These are phyloP conservation scores for Ellobius talpinus DNA, from an alignment of 2,113 vertebrate genomes.

Conservation along the genomic window DNA sequence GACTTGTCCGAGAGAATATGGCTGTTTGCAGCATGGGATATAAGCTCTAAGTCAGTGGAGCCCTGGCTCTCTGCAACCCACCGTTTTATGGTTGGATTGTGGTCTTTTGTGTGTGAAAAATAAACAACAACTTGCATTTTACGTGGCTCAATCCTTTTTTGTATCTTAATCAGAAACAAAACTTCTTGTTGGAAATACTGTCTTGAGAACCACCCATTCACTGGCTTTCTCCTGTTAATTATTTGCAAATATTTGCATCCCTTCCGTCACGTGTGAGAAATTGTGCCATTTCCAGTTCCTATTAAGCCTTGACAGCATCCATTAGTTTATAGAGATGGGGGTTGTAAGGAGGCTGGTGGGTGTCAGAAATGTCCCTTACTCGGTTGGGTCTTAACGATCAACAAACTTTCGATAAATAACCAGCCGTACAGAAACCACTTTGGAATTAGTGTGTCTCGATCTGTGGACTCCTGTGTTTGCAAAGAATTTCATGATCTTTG, in stretches of 20 bases:
- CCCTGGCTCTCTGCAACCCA: slow-evolving; percentile 5
- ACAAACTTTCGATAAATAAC: background rate
- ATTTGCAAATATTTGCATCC: slow-evolving; percentile 29
- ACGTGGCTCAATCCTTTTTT: background rate
- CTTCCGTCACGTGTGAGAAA: background rate
- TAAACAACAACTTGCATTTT: slow-evolving; percentile 14
- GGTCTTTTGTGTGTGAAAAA: background rate
- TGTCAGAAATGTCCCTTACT: background rate
- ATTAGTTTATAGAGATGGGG: background rate
- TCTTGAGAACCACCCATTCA: background rate
- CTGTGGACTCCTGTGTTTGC: background rate
- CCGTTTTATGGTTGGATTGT: slow-evolving; percentile 18
- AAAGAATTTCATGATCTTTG: slow-evolving; percentile 39
- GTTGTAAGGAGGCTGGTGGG: background rate
- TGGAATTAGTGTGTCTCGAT: background rate
- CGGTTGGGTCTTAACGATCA: background rate
- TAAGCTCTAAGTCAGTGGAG: background rate
- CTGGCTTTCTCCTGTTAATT: background rate
- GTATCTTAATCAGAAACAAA: slow-evolving; percentile 50
- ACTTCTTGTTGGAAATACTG: background rate
- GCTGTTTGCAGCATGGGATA: background rate
- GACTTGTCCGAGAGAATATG: slow-evolving; percentile 1
- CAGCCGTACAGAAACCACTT: background rate
- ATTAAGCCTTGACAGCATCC: background rate
- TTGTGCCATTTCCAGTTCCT: background rate